These are phyloP conservation scores for Scaptomyza tumidula DNA, from an alignment of 2,888 invertebrate genomes.

Conservation along the genomic window DNA sequence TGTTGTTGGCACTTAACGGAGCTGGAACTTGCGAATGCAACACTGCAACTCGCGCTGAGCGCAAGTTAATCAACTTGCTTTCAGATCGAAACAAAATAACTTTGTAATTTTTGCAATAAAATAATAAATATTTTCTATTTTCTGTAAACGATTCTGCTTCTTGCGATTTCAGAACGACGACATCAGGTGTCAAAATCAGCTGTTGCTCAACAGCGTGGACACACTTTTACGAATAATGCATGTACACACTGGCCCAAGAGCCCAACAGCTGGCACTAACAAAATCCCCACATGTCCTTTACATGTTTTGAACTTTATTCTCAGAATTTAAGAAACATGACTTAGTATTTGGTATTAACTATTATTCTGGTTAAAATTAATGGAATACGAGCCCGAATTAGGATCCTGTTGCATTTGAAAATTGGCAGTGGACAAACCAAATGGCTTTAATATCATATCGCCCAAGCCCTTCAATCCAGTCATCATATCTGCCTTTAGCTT, in stretches of 20 bases:
- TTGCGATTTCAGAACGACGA: constrained; percentile 42
- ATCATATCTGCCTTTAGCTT: constrained; percentile 97
- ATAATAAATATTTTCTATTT: constrained; percentile 35
- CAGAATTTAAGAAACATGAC: constrained; percentile 23
- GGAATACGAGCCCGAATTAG: constrained; percentile 95
- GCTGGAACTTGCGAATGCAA: constrained; percentile 9
- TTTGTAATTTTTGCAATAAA: constrained; percentile 44
- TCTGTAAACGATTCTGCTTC: constrained; percentile 49
- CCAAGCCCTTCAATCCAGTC: constrained; percentile 96
- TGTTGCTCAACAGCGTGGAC: constrained; percentile 44
- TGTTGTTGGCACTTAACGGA: constrained; percentile 30
- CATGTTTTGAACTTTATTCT: constrained; percentile 27
- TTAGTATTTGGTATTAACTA: constrained; percentile 50
- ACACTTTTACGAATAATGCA: constrained; percentile 26
- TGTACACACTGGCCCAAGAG: constrained; percentile 36
- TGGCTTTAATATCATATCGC: constrained; percentile 96
- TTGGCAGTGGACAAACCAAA: constrained; percentile 98
- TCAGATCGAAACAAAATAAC: constrained; percentile 9
- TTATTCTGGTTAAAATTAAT: constrained; percentile 89
- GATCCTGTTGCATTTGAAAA: constrained; percentile 95
- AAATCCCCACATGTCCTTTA: constrained; percentile 1
- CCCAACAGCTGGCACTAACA: constrained; percentile 20
- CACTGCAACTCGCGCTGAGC: not conserved
- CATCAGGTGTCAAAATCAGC: no score
- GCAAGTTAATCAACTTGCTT: not conserved